Evolutionary conservation across 2,888 invertebrate genomes (phyloP), one percentile per base, ranked within the genome.

Genomic region (Neoascia interrupta): DNA sequence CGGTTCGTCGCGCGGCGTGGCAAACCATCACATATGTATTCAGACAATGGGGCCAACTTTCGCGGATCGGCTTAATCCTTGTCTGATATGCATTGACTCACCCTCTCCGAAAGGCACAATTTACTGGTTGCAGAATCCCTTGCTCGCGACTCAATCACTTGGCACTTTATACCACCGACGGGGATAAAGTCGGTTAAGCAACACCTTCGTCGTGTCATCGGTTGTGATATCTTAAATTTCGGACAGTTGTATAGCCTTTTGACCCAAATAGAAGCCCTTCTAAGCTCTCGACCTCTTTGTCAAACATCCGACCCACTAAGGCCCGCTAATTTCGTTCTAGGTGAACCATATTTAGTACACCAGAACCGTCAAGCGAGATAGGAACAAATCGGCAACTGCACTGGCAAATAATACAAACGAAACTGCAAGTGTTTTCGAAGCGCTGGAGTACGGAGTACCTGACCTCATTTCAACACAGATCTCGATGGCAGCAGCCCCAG

Each of bases 41-140:
- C n/a, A n/a, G n/a, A n/a, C n/a, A n/a, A n/a, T n/a, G 74, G 53
- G 10, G 64, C 73, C 1, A 69, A 63, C 11, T 80, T 74, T 51
- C 69, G 49, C 10, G 80, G 80, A 8, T 21, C 11, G 11, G 66
- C 66, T 13, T 34, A 43, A n/a, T n/a, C n/a, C n/a, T 23, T 73
- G 6, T 18, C 60, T 5, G 60, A 70, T 28, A 43, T 74, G 47
- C 63, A 64, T 36, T 4, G 64, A 11, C 53, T 64, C 2, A 28
- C 21, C 1, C 8, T 54, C 3, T 63, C 63, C 1, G n/a, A 63
- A 8, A 3, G 43, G 0, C 47, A 63, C n/a, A 41, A 60, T 5
- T 37, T 23, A 4, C 23, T 64, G 0, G 58, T 70, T 11, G 61
- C 58, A 3, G 53, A 47, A 43, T 63, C 63, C 4, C 11, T 75